Conservation (phyloP, 2,113 vertebrate species). For the Calcarius ornatus region DNA sequence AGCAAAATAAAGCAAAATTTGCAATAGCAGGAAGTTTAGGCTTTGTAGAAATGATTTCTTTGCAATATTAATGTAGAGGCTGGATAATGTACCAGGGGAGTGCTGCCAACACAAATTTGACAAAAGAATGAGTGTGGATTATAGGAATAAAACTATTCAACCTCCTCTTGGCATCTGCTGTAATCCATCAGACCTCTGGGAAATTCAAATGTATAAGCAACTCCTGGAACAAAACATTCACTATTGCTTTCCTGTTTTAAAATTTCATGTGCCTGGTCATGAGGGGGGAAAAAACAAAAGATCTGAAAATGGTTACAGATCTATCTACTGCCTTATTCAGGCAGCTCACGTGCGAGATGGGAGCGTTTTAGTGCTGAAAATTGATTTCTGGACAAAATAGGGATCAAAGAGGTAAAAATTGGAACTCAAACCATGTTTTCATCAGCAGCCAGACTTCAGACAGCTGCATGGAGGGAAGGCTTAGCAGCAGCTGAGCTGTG, state of each 20-base stretch:
- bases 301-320: neutral
- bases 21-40: neutral
- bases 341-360: neutral
- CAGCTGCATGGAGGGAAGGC: neutral
- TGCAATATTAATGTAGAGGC: neutral
- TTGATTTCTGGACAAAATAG: slow-evolving; percentile 17
- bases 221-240: neutral
- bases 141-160: neutral
- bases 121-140: neutral
- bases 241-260: neutral
- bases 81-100: neutral
- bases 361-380: neutral
- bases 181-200: neutral
- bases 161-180: neutral
- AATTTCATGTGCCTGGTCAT: neutral
- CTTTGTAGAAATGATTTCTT: neutral
- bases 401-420: neutral
- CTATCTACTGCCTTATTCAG: neutral
- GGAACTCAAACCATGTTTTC: neutral
- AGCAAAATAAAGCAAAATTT: neutral
- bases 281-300: neutral
- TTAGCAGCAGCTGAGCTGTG: neutral
- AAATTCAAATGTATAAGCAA: neutral
- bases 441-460: neutral
- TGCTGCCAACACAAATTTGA: neutral